phyloP scores from a whole-genome alignment of 2,888 invertebrate genomes.

The Parnassius smintheus region DNA sequence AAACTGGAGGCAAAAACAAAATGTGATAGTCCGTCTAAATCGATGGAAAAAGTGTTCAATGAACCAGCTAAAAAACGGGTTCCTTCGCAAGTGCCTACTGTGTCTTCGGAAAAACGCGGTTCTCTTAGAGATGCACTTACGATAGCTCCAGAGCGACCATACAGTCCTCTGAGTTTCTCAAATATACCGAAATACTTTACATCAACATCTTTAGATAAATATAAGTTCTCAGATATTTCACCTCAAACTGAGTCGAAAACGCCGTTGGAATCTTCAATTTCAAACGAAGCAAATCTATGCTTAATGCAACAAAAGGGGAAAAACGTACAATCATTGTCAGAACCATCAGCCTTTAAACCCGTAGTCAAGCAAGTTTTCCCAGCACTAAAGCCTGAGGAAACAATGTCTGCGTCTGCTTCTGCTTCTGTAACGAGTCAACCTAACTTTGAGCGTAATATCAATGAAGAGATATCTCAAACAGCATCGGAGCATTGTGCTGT shows the following conservation, averaged over 20 bases:
- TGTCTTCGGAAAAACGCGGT: conserved; percentile 74
- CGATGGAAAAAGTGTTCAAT: neutral
- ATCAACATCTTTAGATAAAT: conserved; percentile 47
- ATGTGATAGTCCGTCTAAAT: conserved; percentile 12
- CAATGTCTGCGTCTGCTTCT: conserved; percentile 52
- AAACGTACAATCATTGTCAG: conserved; percentile 63
- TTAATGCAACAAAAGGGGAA: conserved; percentile 66
- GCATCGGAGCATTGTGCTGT: conserved; percentile 50
- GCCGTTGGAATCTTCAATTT: conserved; percentile 45
- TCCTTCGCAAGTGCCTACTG: conserved; percentile 76
- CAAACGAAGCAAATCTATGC: conserved; percentile 39
- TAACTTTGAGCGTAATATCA: conserved; percentile 51
- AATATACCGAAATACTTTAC: conserved; percentile 65
- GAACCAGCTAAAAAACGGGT: conserved; percentile 10
- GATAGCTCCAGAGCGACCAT: conserved; percentile 83
- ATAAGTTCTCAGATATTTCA: conserved; percentile 54
- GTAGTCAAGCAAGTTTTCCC: conserved; percentile 70
- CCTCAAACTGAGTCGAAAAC: conserved; percentile 58
- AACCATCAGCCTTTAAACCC: conserved; percentile 72
- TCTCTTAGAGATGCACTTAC: conserved; percentile 81
- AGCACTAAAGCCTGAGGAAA: conserved; percentile 59
- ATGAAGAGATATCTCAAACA: conserved; percentile 53
- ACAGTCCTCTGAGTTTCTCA: conserved; percentile 74
- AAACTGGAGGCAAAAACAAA: conserved; percentile 6
- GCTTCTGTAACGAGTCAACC: conserved; percentile 60